Conservation (phyloP, 2,797 vertebrate species). For the Hafferia zeledoni region DNA sequence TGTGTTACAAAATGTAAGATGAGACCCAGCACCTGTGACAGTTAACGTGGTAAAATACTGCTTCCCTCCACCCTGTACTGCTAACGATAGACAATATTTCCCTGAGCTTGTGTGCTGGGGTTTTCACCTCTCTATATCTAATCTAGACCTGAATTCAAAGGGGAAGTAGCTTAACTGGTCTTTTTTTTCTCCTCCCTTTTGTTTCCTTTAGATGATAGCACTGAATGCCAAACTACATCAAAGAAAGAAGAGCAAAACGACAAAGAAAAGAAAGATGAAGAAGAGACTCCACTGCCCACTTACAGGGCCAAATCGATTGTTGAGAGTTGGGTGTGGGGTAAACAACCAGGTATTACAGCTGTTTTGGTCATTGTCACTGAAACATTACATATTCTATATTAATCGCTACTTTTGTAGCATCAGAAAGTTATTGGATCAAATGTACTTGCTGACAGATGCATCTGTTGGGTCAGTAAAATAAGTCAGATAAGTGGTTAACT, state of each 20-base stretch:
- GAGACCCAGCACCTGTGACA: not conserved
- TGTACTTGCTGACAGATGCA: not conserved
- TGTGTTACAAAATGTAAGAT: not conserved
- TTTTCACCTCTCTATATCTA: not conserved
- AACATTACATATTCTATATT: fast-evolving
- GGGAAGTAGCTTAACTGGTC: not conserved
- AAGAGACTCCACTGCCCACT: constrained; percentile 83
- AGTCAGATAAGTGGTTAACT: not conserved
- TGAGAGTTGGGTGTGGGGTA: constrained; percentile 98
- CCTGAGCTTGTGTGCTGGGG: not conserved
- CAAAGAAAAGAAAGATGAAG: constrained; percentile 97
- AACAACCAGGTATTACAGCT: constrained; percentile 88
- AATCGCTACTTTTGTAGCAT: not conserved
- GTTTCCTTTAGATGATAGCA: constrained; percentile 85
- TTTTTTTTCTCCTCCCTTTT: not conserved
- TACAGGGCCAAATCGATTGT: constrained; percentile 90
- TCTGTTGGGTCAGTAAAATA: not conserved
- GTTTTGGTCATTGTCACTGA: not conserved
- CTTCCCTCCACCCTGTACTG: not conserved
- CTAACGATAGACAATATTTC: not conserved
- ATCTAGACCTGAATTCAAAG: not conserved
- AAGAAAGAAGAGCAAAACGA: constrained; percentile 97
- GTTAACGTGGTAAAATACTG: not conserved
- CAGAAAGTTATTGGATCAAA: not conserved
- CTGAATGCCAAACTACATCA: constrained; percentile 84